These are phyloP conservation scores for Haemorhous mexicanus DNA, from an alignment of 2,113 vertebrate species.

Conservation along the genomic window DNA sequence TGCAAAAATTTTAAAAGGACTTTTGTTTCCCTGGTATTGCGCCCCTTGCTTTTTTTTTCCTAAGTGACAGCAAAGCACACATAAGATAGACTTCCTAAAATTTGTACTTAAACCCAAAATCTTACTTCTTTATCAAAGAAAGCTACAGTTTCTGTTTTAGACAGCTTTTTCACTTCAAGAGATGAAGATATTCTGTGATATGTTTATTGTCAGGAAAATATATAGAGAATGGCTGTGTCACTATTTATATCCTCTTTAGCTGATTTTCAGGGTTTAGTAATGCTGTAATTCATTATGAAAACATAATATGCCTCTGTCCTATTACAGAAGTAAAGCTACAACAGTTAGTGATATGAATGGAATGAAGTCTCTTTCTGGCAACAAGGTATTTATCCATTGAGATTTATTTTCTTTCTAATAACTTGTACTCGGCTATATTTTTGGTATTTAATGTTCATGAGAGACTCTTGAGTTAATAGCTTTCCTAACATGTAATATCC, in stretches of 20 bases:
- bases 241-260: background rate
- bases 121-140: background rate
- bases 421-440: background rate
- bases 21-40: background rate
- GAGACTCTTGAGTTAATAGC: background rate
- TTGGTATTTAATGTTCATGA: background rate
- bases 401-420: background rate
- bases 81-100: background rate
- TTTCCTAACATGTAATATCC: background rate
- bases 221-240: background rate
- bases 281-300: background rate
- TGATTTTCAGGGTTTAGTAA: background rate
- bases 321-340: conserved; percentile 66
- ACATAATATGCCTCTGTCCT: background rate
- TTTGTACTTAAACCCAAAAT: background rate
- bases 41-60: rapidly evolving
- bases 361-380: conserved; percentile 66
- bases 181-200: background rate
- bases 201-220: background rate
- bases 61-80: background rate
- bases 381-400: conserved; percentile 70
- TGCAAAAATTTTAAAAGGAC: background rate
- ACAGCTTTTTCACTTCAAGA: background rate
- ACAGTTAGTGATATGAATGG: conserved; percentile 68
- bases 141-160: background rate